Percentiles rank a stretch among this genome's conserved stretches.
These are phyloP conservation scores for Syndactyla subalaris DNA, from an alignment of 2,797 vertebrate genomes.

Conservation along the genomic window DNA sequence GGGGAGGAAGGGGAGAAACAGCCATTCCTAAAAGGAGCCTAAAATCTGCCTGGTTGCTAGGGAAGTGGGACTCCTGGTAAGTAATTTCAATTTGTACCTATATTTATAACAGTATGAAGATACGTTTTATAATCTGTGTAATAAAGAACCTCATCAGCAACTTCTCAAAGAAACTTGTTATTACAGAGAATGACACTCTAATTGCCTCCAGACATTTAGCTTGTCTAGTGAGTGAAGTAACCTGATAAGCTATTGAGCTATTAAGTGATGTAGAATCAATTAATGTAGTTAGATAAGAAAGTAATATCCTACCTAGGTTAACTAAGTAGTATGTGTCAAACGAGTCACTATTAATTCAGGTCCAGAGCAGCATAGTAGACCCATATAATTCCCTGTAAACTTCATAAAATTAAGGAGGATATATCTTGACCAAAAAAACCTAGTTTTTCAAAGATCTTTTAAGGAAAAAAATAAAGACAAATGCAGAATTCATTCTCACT, in stretches of 20 bases:
- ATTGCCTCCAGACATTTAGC: constrained; percentile 75
- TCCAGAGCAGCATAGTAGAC: background rate
- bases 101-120: constrained; percentile 66
- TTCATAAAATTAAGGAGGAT: background rate
- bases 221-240: constrained; percentile 71
- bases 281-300: constrained; percentile 76
- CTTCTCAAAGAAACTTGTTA: constrained; percentile 77
- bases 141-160: constrained; percentile 76
- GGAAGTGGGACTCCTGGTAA: constrained; percentile 61
- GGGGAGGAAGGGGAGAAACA: background rate
- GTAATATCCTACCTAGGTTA: constrained; percentile 70
- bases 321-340: constrained; percentile 68
- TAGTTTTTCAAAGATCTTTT: background rate
- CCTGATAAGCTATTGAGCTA: constrained; percentile 77
- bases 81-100: constrained; percentile 67
- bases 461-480: background rate
- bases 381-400: background rate
- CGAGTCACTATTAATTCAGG: constrained; percentile 61
- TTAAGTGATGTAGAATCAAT: constrained; percentile 78
- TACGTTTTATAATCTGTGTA: constrained; percentile 71
- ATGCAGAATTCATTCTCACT: background rate
- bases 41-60: constrained; percentile 51
- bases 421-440: background rate
- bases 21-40: background rate
- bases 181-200: constrained; percentile 76